Base-by-base conservation (phyloP, 2,888 invertebrate species). In the Mimas tiliae region DNA sequence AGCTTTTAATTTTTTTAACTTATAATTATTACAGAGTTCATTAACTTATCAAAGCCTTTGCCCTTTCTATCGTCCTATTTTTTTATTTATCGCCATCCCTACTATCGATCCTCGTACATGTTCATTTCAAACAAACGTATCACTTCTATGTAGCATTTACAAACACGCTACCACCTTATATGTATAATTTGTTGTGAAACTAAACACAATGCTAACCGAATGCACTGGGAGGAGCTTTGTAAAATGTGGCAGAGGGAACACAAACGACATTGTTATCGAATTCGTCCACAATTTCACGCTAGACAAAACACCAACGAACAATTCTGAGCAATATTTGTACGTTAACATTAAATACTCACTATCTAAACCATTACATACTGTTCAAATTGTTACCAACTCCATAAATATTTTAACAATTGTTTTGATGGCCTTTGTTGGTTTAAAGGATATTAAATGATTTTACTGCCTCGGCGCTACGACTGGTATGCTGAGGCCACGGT, bases 221-320 rank as follows among this genome's bases (percentile, higher is more conserved):
- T 51, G 52, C 38, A 34, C 42, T 48, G 51, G 64, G 16, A 42
- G 64, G 42, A 52, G 50, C 62, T 27, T 27, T 63, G 48, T 48
- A 48, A 63, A 63, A 58, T 58, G 58, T 53, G 33, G 33, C 52
- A 52, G 3, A 45, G 52, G 51, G 51, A 19, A n/a, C 64, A 47
- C 38, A 51, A 51, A 45, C 27, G 45, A 64, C 52, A 47, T 42
- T 64, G 52, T 52, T 52, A 64, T 64, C 45, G 16, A 64, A 53
- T 64, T 64, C 64, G 42, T 45, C 21, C 50, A 64, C 64, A 64
- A 64, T 64, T 64, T 64, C 53, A 64, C 64, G 64, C 51, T 42
- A 64, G 53, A 64, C 52, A 51, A 42, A 11, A 9, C 53, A 12
- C 16, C 42, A 45, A 45, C 52, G 47, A 45, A 64, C 42, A 64